Conservation (phyloP, 2,113 vertebrate species). For the Emydocephalus ijimae region DNA sequence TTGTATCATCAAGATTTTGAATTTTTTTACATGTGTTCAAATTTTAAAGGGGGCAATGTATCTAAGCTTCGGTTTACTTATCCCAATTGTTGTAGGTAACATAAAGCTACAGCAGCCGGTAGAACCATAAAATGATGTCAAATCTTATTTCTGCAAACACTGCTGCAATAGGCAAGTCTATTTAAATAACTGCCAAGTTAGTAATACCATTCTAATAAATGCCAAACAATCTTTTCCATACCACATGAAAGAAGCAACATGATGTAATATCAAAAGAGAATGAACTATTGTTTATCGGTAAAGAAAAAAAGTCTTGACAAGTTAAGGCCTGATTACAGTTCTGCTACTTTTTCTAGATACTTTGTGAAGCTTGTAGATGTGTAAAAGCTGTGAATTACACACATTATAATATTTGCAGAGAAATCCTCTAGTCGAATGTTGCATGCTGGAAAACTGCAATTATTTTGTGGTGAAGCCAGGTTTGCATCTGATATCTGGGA, state of each 20-base stretch:
- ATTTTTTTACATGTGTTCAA: constrained; percentile 56
- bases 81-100: constrained; percentile 66
- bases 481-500: neutral
- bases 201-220: constrained; percentile 53
- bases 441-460: neutral
- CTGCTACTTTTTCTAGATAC: neutral
- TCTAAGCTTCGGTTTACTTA: constrained; percentile 72
- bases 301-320: constrained; percentile 32
- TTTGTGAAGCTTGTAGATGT: neutral
- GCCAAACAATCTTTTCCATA: constrained; percentile 48
- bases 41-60: constrained; percentile 69
- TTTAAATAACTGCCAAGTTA: constrained; percentile 56
- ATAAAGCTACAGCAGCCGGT: constrained; percentile 71
- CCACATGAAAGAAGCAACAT: constrained; percentile 45
- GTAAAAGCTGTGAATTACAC: neutral
- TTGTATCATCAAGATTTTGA: constrained; percentile 70
- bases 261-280: constrained; percentile 42
- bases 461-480: neutral
- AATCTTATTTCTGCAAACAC: constrained; percentile 64
- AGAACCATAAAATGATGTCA: constrained; percentile 75
- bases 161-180: constrained; percentile 50
- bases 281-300: constrained; percentile 38
- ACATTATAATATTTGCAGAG: constrained; percentile 10
- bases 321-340: neutral
- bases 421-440: neutral